A percentile compares a stretch with the other conserved stretches of the same genome.
These are phyloP conservation scores for Tragelaphus oryx DNA, from an alignment of 2,797 vertebrate species.

Conservation along the genomic window DNA sequence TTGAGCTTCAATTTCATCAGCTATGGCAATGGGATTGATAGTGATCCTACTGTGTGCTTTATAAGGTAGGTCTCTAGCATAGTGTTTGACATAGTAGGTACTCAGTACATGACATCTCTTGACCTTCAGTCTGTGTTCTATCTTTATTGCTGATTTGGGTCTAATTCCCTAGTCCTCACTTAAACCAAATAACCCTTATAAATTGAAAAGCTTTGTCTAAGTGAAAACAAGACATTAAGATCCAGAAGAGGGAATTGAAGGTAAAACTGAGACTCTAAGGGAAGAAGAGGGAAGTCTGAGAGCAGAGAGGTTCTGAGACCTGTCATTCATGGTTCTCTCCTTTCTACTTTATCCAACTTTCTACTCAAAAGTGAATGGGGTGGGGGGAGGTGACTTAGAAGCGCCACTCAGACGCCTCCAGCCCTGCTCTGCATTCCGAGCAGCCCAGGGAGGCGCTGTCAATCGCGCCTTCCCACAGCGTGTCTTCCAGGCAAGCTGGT, in stretches of 20 bases:
- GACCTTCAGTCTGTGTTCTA: neutral
- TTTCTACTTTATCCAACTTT: neutral
- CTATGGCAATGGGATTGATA: neutral
- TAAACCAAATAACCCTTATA: neutral
- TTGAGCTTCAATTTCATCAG: neutral
- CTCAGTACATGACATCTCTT: neutral
- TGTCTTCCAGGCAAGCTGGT: rapidly evolving
- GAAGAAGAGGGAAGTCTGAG: neutral
- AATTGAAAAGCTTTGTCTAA: neutral
- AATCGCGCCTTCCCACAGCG: rapidly evolving
- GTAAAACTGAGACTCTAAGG: neutral
- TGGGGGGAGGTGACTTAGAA: neutral
- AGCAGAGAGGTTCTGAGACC: neutral
- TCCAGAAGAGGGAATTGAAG: neutral
- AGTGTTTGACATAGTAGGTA: neutral
- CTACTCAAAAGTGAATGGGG: neutral
- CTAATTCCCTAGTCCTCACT: neutral
- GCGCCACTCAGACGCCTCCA: neutral
- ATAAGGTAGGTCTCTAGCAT: neutral
- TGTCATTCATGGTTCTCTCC: neutral
- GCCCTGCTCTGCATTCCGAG: too few relatives aligned
- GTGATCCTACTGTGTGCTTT: neutral
- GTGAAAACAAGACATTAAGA: neutral
- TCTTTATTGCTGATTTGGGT: neutral
- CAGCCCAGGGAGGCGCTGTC: too few relatives aligned